Evolutionary conservation across 2,888 invertebrate species (phyloP).

Genomic region (Prosopocoilus inquinatus): DNA sequence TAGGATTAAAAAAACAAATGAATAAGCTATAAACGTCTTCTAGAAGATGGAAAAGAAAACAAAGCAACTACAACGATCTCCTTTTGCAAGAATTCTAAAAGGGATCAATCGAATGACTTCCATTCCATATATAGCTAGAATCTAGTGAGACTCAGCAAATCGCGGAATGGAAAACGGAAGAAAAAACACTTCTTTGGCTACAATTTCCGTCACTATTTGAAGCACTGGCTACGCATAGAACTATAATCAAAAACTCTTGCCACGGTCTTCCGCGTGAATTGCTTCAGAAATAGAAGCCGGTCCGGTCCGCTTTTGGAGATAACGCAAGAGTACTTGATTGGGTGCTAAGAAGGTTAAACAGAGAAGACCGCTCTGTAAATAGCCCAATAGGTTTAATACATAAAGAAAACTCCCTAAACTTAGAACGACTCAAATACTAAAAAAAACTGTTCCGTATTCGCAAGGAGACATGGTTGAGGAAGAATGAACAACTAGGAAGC

Average conservation of each 20-base stretch:
- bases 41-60: too few species aligned
- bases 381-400: constrained; percentile 78
- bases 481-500: too few species aligned
- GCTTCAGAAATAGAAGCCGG: constrained; percentile 91
- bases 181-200: constrained; percentile 99
- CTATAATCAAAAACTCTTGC: constrained; percentile 63
- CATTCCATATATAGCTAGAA: too few species aligned
- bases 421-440: constrained; percentile 73
- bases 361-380: constrained; percentile 65
- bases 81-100: too few species aligned
- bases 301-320: constrained; percentile 99
- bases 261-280: constrained; percentile 98
- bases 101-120: too few species aligned
- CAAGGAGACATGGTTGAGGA: too few species aligned
- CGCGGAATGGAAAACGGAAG: too few species aligned
- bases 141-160: too few species aligned
- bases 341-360: constrained; percentile 84
- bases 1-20: too few species aligned
- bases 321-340: constrained; percentile 96
- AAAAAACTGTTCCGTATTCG: constrained; percentile 83
- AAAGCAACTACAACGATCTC: too few species aligned
- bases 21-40: too few species aligned
- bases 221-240: constrained; percentile 93
- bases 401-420: constrained; percentile 61
- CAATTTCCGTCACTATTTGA: constrained; percentile 94